Base-by-base conservation (phyloP, 53 echinoderm and acorn worm genomes). In the Hippasteria phrygiana region DNA sequence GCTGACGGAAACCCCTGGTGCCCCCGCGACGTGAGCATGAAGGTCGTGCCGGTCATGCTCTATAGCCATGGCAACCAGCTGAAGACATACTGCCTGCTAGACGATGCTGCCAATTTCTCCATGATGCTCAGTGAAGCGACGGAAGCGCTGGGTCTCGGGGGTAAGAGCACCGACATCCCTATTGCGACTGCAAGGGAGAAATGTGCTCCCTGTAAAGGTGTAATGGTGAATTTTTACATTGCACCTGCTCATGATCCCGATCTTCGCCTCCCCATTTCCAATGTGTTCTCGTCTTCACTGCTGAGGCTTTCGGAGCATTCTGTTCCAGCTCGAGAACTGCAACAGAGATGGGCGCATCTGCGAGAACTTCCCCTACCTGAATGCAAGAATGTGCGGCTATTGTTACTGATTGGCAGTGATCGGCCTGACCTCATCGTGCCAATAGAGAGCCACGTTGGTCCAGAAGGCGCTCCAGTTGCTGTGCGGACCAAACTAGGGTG, bases 401-500 rank as follows among this genome's bases (percentile, higher is more conserved):
- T 78, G 24, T 5, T 78, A 18, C 78, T 78, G 35, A 55, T 78
- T 37, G 78, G 78, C 55, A 78, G 78, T 38, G 78, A 78, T 33
- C 12, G 59, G 2, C 78, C 78, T 37, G 78, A 78, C 31, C 59
- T 78, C 17, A 38, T 78, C 2, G 78, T 78, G 1, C 78, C 78
- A 4, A 36, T 78, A 0, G 78, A 78, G 78, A 78, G 55, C 20
- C 59, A 39, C n/a, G 55, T 78, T 48, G 78, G 78, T 20, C 78
- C 62, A 18, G 78, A 78, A 0, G 78, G 78, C 0, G 78, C 78
- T 26, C 78, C 78, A 1, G 78, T 78, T 18, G 78, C 56, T 0
- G 78, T 78, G 17, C 54, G 78, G 3, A 78, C 78, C 39, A 56
- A 78, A 78, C 36, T 78, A 8, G 78, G 78, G 3, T 78, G 78